Evolutionary conservation across 2,113 vertebrate genomes (phyloP).

Genomic region (Xiphias gladius): DNA sequence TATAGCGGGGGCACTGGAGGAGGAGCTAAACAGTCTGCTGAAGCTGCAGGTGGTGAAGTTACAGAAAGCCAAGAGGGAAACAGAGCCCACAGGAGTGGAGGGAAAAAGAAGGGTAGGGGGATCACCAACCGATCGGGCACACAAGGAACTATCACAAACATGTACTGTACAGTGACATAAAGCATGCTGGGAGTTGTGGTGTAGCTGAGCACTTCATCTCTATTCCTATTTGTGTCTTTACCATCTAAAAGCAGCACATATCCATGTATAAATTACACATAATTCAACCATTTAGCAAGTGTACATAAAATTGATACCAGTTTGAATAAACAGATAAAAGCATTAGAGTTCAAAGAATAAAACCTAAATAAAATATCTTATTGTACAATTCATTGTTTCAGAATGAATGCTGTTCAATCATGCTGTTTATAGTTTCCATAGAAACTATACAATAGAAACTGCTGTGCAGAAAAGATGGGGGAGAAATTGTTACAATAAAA

Average conservation of each 20-base stretch:
- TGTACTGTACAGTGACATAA: conserved; percentile 42
- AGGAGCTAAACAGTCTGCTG: conserved; percentile 97
- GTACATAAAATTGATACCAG: neutral
- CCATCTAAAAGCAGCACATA: neutral
- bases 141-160: conserved; percentile 44
- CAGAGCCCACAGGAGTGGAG: conserved; percentile 50
- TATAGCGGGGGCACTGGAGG: conserved; percentile 85
- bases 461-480: neutral
- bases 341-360: neutral
- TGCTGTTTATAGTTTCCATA: neutral
- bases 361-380: neutral
- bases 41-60: conserved; percentile 86
- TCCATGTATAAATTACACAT: neutral
- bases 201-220: conserved; percentile 25
- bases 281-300: neutral
- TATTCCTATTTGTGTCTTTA: neutral
- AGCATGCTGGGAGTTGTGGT: conserved; percentile 72
- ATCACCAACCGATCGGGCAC: conserved; percentile 67
- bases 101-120: conserved; percentile 49
- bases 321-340: neutral
- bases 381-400: neutral
- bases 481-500: neutral
- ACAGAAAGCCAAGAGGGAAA: conserved; percentile 61
- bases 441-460: neutral
- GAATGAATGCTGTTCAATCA: neutral